A percentile compares a stretch with the other conserved stretches of the same genome.
Evolutionary conservation across 1,140 invertebrate genomes (phyloP).

Genomic region (Orussus abietinus): DNA sequence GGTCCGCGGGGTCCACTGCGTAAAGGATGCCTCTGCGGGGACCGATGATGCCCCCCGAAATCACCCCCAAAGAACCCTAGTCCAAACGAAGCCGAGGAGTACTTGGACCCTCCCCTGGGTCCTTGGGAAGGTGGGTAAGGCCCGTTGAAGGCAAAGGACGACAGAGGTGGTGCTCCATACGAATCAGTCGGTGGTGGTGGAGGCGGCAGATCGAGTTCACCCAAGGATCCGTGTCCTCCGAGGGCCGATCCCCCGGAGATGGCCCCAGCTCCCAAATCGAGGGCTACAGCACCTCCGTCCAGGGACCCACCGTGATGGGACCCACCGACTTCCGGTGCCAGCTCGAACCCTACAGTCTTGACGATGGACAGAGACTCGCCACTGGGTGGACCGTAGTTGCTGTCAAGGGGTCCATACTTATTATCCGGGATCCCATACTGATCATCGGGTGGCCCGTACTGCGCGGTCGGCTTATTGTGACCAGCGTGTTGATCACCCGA

Average conservation of each 20-base stretch:
- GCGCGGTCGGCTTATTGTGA: slow-evolving; percentile 15
- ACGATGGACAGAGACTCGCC: slow-evolving; percentile 40
- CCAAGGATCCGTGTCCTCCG: too few relatives aligned
- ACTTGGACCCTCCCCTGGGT: slow-evolving; percentile 50
- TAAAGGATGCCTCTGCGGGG: slow-evolving; percentile 17
- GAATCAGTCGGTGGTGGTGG: slow-evolving; percentile 36
- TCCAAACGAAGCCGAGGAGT: too few relatives aligned
- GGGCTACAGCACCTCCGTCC: too few relatives aligned
- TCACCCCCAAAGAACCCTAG: slow-evolving; percentile 32
- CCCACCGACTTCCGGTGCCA: too few relatives aligned
- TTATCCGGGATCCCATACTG: slow-evolving; percentile 10
- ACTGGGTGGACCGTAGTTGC: slow-evolving; percentile 16
- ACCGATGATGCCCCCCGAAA: slow-evolving; percentile 7
- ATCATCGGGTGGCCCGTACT: slow-evolving; percentile 14
- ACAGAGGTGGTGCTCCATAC: slow-evolving; percentile 53
- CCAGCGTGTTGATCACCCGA: slow-evolving; percentile 8
- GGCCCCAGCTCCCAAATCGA: too few relatives aligned
- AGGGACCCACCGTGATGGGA: too few relatives aligned
- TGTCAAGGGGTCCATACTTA: slow-evolving; percentile 10
- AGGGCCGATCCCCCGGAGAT: slow-evolving; percentile 15
- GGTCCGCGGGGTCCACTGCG: slow-evolving; percentile 30
- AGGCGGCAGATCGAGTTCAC: slow-evolving; percentile 20
- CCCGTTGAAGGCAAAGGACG: slow-evolving; percentile 49
- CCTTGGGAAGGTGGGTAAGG: slow-evolving; percentile 56
- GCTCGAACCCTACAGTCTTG: slow-evolving; percentile 51